Conservation (phyloP, 2,888 invertebrate species). For the Gibbula magus region DNA sequence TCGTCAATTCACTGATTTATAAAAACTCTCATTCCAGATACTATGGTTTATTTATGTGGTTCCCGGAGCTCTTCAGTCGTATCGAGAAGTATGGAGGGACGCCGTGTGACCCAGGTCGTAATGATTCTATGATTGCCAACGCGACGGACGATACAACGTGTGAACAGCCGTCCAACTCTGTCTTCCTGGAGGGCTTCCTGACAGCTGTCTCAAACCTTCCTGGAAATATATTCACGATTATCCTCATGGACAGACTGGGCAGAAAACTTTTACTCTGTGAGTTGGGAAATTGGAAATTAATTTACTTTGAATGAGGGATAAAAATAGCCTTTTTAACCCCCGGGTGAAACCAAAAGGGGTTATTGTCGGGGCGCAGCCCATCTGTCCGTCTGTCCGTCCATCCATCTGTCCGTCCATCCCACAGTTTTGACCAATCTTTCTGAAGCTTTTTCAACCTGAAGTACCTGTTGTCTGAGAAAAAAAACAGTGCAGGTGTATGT, state of each 20-base stretch:
- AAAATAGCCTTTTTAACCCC: too few species aligned
- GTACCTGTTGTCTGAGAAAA: too few species aligned
- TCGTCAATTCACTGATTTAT: neutral
- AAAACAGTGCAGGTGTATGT: too few species aligned
- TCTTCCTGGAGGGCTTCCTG: constrained; percentile 71
- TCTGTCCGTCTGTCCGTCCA: too few species aligned
- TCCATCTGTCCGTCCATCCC: too few species aligned
- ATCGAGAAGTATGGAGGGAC: constrained; percentile 74
- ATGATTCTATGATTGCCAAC: constrained; percentile 5
- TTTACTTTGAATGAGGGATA: too few species aligned
- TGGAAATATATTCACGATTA: constrained; percentile 71
- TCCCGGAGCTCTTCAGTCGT: constrained; percentile 93
- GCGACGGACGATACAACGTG: constrained; percentile 33
- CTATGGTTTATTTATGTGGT: constrained; percentile 98
- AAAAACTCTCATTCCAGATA: constrained; percentile 80
- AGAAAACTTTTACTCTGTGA: constrained; percentile 70
- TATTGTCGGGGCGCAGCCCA: too few species aligned
- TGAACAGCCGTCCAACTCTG: constrained; percentile 48
- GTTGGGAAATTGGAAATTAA: constrained; percentile 28
- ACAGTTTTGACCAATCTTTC: too few species aligned
- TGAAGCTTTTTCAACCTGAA: too few species aligned
- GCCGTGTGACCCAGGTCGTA: constrained; percentile 52
- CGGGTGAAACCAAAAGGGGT: too few species aligned
- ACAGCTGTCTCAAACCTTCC: constrained; percentile 73
- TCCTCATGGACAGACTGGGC: constrained; percentile 72